phyloP scores from a whole-genome alignment of 2,888 invertebrate genomes.

The Patella caerulea region DNA sequence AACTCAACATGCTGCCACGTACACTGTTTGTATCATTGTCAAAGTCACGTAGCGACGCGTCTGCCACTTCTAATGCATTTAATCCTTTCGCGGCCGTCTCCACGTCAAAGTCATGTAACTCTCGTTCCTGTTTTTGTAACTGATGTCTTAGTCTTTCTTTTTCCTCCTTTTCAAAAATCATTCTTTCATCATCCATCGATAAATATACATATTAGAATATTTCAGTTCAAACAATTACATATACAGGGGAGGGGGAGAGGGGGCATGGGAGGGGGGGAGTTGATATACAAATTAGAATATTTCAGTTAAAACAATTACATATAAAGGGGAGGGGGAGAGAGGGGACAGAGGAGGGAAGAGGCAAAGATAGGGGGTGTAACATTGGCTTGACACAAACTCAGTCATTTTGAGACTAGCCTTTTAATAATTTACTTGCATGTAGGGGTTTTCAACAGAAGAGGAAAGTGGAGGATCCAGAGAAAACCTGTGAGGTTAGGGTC shows the following conservation, averaged over 20 bases:
- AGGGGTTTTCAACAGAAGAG: too few relatives aligned
- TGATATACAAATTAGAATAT: background rate
- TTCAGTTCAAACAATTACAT: conserved; percentile 13
- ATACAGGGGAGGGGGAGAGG: background rate
- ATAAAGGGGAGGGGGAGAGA: conserved; percentile 1
- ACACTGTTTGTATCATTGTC: conserved; percentile 86
- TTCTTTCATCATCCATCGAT: conserved; percentile 93
- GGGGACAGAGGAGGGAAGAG: conserved; percentile 11
- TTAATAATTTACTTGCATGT: too few relatives aligned
- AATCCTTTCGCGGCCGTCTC: conserved; percentile 95
- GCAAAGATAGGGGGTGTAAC: conserved; percentile 11
- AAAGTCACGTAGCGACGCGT: conserved; percentile 86
- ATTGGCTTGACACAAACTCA: too few relatives aligned
- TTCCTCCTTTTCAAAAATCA: conserved; percentile 91
- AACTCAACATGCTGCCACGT: conserved; percentile 92
- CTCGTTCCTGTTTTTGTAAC: conserved; percentile 90
- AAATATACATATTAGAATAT: conserved; percentile 16
- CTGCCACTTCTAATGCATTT: conserved; percentile 90
- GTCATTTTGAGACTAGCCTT: too few relatives aligned
- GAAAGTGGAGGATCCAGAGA: too few relatives aligned
- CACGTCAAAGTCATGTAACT: conserved; percentile 93
- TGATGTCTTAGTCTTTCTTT: conserved; percentile 90
- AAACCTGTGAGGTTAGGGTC: too few relatives aligned
- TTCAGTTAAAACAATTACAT: conserved; percentile 11
- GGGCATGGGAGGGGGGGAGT: background rate